These are phyloP conservation scores for Hippocampus kuda DNA, from an alignment of 2,797 vertebrate species.

Conservation along the genomic window DNA sequence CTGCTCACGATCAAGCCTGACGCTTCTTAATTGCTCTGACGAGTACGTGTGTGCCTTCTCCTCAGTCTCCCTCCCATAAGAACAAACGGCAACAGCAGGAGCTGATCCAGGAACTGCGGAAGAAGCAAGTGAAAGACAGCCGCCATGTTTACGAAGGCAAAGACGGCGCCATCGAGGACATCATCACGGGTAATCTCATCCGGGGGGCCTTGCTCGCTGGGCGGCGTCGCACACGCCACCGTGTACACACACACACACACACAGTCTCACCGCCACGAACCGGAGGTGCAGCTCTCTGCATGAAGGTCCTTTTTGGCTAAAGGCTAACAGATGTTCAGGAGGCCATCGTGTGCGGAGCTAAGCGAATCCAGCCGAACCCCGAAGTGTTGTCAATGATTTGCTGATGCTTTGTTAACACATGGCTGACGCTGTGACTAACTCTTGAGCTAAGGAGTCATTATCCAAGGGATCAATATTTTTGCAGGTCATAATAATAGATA, in stretches of 20 bases:
- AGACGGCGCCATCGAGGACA: slow-evolving; percentile 96
- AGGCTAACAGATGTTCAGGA: slow-evolving; percentile 59
- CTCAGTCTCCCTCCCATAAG: slow-evolving; percentile 84
- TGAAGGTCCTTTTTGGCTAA: slow-evolving; percentile 43
- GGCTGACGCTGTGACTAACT: slow-evolving; percentile 23
- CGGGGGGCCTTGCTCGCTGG: slow-evolving; percentile 7
- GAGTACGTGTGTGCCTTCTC: slow-evolving; percentile 9
- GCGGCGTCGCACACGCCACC: slow-evolving; percentile 1
- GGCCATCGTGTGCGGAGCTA: slow-evolving; percentile 33
- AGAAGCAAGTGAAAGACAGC: slow-evolving; percentile 93
- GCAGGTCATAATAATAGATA: background rate
- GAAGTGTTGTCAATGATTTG: slow-evolving; percentile 22
- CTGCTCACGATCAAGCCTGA: background rate
- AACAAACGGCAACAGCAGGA: slow-evolving; percentile 91
- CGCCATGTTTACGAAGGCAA: slow-evolving; percentile 96
- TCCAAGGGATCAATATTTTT: background rate
- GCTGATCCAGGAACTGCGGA: slow-evolving; percentile 87
- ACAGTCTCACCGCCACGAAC: background rate
- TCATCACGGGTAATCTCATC: slow-evolving; percentile 85
- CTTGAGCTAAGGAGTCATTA: background rate
- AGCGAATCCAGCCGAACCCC: slow-evolving; percentile 22
- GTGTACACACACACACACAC: slow-evolving; percentile 9
- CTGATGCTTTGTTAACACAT: slow-evolving; percentile 45
- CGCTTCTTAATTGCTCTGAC: background rate
- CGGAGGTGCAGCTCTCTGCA: slow-evolving; percentile 41